Evolutionary conservation across 2,113 vertebrate species (phyloP), one percentile per base, ranked within the genome.

Genomic region (Holacanthus passer): DNA sequence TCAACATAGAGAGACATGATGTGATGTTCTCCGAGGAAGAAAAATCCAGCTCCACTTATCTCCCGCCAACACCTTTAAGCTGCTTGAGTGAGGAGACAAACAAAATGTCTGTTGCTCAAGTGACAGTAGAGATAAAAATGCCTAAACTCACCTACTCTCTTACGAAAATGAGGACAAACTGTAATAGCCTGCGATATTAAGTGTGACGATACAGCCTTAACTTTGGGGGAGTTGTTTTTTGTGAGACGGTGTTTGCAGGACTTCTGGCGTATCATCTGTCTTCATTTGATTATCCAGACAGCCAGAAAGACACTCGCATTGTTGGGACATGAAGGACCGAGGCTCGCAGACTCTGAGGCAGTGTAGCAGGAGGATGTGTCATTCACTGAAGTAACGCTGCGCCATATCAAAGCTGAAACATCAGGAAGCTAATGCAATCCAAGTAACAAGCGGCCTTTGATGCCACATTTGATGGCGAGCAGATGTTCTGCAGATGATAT

Each of bases 211-310:
- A 53, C 41, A 71, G 78, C 74, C 29, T 79, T 72, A 81, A 86
- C 56, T 89, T 88, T 24, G 4, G 14, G 47, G 50, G 37, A 67
- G 53, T 71, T 83, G 3, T 3, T 84, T 48, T 7, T n/a, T 66
- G 63, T 71, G 48, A 67, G 68, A 63, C 37, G 8, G 39, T 75
- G 79, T 82, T 88, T 69, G 72, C 53, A 52, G 47, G 71, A 73
- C 69, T 79, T 75, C 22, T 53, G 77, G 72, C 24, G 19, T 45
- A 68, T 89, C 79, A 83, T 91, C 85, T 56, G 83, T 90, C 87
- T 93, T 87, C 87, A 88, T 90, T 89, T 90, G 82, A 89, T 88
- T 80, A 92, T 84, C 78, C 88, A 77, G 91, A 74, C 88, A 87
- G 84, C 67, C 79, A 85, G 69, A 87, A 65, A 84, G 79, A 82